Base-by-base conservation (phyloP, 2,888 invertebrate genomes). In the Eupithecia abbreviata region DNA sequence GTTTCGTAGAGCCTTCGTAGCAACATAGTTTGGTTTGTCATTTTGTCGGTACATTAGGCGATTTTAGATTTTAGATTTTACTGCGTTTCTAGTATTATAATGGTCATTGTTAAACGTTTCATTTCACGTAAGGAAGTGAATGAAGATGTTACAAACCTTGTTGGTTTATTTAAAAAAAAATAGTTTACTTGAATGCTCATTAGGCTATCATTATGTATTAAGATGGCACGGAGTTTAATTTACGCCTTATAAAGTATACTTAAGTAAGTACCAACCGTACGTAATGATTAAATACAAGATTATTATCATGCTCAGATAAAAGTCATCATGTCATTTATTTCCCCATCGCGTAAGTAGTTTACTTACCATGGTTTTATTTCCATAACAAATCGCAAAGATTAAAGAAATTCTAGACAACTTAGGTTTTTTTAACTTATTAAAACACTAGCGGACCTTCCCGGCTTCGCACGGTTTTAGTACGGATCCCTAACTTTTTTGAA, bases 1-100 rank as follows among this genome's bases (percentile, higher is more conserved):
- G n/a, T 69, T 47, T 12, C 47, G 66, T 67, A 66, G 41, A 69
- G 69, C 68, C 41, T 68, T 45, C 67, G 67, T 45, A 68, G 45
- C 67, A 68, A 18, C 67, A n/a, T 67, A n/a, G 15, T 43, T n/a
- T 68, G 15, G n/a, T 10, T 62, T 18, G n/a, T 58, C 18, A 18
- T 58, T 47, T 58, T 55, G 55, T 18, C 58, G 18, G n/a, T 10
- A 18, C 9, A 10, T 41, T 42, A 42, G 3, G n/a, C n/a, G n/a
- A n/a, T n/a, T n/a, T n/a, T n/a, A n/a, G n/a, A n/a, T n/a, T n/a
- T n/a, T n/a, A n/a, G n/a, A 12, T 43, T 43, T 67, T 4, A 43
- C 42, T 7, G 43, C 43, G n/a, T 67, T 67, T 13, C 66, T 67
- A 13, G 42, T 42, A 58, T 18, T 58, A 10, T 58, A 58, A 10